Evolutionary conservation across 2,797 vertebrate genomes (phyloP).

Genomic region (Neosalanx taihuensis): DNA sequence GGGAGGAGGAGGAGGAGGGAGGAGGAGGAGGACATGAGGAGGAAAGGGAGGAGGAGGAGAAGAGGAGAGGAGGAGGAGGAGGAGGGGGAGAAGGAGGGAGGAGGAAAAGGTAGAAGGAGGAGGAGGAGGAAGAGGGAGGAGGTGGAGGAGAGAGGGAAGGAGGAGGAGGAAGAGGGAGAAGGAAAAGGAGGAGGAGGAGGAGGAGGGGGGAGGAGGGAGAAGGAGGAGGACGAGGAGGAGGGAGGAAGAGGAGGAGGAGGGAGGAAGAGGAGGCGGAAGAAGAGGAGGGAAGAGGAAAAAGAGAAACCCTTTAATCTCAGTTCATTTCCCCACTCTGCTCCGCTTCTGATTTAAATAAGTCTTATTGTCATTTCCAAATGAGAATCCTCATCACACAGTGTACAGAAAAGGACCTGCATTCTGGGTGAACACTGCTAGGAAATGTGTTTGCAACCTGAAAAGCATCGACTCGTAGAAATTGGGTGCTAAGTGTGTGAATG

Average conservation of each 20-base stretch:
- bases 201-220: not conserved
- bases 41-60: not conserved
- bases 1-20: not conserved
- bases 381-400: conserved; percentile 36
- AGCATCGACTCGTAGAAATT: conserved; percentile 9
- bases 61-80: not conserved
- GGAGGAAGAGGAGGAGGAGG: too few relatives aligned
- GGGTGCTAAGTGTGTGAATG: not conserved
- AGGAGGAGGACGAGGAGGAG: too few relatives aligned
- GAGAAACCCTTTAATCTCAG: not conserved
- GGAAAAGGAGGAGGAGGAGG: too few relatives aligned
- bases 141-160: not conserved
- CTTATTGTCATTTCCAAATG: conserved; percentile 37
- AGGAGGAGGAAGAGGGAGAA: too few relatives aligned
- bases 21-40: not conserved
- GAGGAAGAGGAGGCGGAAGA: not conserved
- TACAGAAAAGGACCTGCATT: conserved; percentile 40
- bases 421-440: conserved; percentile 19
- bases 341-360: conserved; percentile 34
- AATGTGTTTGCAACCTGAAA: conserved; percentile 27
- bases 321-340: conserved; percentile 11
- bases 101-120: too few relatives aligned
- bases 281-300: not conserved
- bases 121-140: not conserved
- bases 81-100: too few relatives aligned